These are phyloP conservation scores for Tetragnatha montana DNA, from an alignment of 2,888 invertebrate genomes.

Conservation along the genomic window DNA sequence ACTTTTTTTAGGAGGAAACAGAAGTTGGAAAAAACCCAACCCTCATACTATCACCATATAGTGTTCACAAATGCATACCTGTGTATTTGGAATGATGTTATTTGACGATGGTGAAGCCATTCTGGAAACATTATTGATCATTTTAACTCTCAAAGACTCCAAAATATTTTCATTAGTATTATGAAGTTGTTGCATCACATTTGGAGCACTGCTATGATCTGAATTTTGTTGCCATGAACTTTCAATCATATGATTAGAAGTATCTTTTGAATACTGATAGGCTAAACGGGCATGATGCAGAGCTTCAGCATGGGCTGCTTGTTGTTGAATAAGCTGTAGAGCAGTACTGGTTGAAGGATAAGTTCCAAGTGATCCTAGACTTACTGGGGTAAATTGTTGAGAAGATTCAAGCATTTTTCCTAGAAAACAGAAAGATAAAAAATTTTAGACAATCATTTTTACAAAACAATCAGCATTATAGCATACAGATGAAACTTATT, in stretches of 20 bases:
- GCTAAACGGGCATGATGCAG: constrained; percentile 64
- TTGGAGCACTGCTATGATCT: constrained; percentile 47
- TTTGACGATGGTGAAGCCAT: constrained; percentile 70
- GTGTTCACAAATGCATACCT: constrained; percentile 28
- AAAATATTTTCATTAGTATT: constrained; percentile 65
- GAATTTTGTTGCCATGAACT: constrained; percentile 36
- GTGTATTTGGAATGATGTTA: constrained; percentile 68
- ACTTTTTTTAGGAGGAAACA: too few species aligned
- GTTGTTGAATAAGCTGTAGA: constrained; percentile 65
- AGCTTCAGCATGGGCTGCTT: constrained; percentile 57
- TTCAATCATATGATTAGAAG: constrained; percentile 55
- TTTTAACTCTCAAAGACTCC: constrained; percentile 72
- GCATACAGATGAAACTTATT: too few species aligned
- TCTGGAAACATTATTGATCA: constrained; percentile 72
- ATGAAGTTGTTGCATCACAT: constrained; percentile 46
- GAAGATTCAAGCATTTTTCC: constrained; percentile 64
- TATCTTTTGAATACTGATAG: constrained; percentile 61
- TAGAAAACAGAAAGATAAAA: constrained; percentile 33
- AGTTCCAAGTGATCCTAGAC: constrained; percentile 43
- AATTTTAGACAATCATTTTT: not conserved
- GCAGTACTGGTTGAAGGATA: constrained; percentile 49
- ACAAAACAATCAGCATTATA: too few species aligned
- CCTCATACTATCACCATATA: too few species aligned
- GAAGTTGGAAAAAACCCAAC: too few species aligned
- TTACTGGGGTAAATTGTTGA: constrained; percentile 50